Conservation (phyloP, 2,888 invertebrate genomes). For the Molorchus minor region DNA sequence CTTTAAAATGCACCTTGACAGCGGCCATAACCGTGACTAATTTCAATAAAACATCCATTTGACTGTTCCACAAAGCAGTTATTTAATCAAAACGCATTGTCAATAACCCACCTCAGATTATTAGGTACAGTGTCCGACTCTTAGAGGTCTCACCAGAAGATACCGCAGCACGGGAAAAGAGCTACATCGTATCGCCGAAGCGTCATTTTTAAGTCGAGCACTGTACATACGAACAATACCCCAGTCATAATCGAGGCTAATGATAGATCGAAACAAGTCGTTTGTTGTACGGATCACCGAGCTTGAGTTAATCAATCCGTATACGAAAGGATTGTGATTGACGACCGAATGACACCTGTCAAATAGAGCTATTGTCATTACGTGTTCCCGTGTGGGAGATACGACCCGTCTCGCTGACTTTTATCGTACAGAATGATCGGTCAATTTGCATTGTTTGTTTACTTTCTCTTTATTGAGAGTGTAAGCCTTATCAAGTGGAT, state of each 20-base stretch:
- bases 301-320: constrained; percentile 41
- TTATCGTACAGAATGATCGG: constrained; percentile 17
- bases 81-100: constrained; percentile 4
- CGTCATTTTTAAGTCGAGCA: too few relatives aligned
- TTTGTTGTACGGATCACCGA: too few relatives aligned
- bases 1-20: background rate
- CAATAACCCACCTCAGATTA: background rate
- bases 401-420: constrained; percentile 14
- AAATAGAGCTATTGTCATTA: constrained; percentile 47
- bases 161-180: too few relatives aligned
- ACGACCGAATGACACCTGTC: constrained; percentile 51
- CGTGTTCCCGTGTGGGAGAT: constrained; percentile 6
- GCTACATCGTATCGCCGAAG: too few relatives aligned
- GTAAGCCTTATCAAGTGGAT: too few relatives aligned
- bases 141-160: too few relatives aligned
- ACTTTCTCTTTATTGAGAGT: constrained; percentile 7
- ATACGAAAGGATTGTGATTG: constrained; percentile 44
- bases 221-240: too few relatives aligned
- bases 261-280: too few relatives aligned
- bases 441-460: constrained; percentile 22
- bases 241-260: too few relatives aligned
- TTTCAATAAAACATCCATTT: background rate
- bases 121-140: too few relatives aligned
- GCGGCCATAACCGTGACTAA: background rate
- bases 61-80: background rate